Conservation (phyloP, 2,113 vertebrate genomes). For the Xiphophorus couchianus region DNA sequence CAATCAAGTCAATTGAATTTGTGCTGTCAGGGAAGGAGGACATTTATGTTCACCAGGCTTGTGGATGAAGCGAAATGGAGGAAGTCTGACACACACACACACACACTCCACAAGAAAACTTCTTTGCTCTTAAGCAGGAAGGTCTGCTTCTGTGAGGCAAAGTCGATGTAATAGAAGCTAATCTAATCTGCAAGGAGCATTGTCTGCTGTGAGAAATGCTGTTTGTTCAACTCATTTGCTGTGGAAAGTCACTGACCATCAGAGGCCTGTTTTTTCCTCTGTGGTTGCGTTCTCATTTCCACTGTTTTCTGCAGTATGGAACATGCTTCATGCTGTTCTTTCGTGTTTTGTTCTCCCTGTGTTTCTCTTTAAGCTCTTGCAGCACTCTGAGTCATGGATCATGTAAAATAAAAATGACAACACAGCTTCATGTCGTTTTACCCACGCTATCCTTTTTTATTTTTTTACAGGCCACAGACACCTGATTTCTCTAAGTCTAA, state of each 20-base stretch:
- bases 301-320: not conserved
- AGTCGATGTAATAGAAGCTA: slow-evolving; percentile 31
- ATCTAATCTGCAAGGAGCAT: slow-evolving; percentile 40
- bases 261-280: not conserved
- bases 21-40: slow-evolving; percentile 5
- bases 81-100: slow-evolving; percentile 22
- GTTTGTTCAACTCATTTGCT: slow-evolving; percentile 3
- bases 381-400: slow-evolving; percentile 55
- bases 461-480: slow-evolving; percentile 59
- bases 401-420: slow-evolving; percentile 60
- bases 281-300: not conserved
- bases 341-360: slow-evolving; percentile 18
- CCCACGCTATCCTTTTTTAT: slow-evolving; percentile 47
- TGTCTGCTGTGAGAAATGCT: slow-evolving; percentile 20
- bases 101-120: slow-evolving; percentile 20
- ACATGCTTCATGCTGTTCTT: slow-evolving; percentile 3
- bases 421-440: slow-evolving; percentile 48
- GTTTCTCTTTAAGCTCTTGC: slow-evolving; percentile 12
- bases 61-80: slow-evolving; percentile 18
- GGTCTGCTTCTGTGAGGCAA: slow-evolving; percentile 27
- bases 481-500: slow-evolving; percentile 68
- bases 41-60: slow-evolving; percentile 13
- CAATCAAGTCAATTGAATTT: slow-evolving; percentile 18
- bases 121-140: slow-evolving; percentile 29
- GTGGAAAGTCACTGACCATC: not conserved